phyloP scores from a whole-genome alignment of 1,140 invertebrate species.

The Drosophila carrolli region DNA sequence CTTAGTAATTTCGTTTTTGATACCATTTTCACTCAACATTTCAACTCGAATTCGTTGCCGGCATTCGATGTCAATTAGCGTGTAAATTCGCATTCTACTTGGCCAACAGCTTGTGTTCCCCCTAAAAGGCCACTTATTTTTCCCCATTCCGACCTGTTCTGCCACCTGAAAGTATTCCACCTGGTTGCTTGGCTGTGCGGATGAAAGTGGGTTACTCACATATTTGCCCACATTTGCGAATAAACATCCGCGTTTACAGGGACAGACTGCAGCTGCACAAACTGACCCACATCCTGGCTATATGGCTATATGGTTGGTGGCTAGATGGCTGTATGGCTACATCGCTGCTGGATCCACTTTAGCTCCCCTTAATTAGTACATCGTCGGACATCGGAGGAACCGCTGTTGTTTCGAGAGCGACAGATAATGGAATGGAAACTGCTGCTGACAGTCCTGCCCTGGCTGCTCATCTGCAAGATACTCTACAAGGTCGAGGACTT shows the following conservation, averaged over 20 bases:
- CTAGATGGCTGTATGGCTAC: background rate
- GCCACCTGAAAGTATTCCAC: slow-evolving; percentile 54
- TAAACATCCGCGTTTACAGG: slow-evolving; percentile 4
- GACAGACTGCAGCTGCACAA: slow-evolving; percentile 63
- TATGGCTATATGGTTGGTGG: background rate
- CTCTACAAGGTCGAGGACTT: slow-evolving; percentile 31
- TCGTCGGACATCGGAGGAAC: slow-evolving; percentile 4
- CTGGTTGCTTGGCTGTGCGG: slow-evolving; percentile 4
- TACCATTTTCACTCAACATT: background rate
- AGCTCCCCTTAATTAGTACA: slow-evolving; percentile 20
- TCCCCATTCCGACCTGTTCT: background rate
- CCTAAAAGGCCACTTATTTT: background rate
- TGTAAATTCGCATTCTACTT: background rate
- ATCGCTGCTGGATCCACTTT: background rate
- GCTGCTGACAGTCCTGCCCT: slow-evolving; percentile 16
- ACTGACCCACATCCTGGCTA: slow-evolving; percentile 61
- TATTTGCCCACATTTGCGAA: slow-evolving; percentile 42
- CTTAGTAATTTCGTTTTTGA: too few species aligned
- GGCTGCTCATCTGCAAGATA: slow-evolving; percentile 10
- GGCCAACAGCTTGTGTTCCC: background rate
- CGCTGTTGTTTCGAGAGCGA: slow-evolving; percentile 2
- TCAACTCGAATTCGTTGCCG: background rate
- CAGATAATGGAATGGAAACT: slow-evolving; percentile 10
- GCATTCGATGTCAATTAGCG: slow-evolving; percentile 5
- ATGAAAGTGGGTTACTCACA: slow-evolving; percentile 58